A percentile compares a stretch with the other conserved stretches of the same genome.
phyloP scores from a whole-genome alignment of 2,888 invertebrate species.

The Trachelus troglodyta region DNA sequence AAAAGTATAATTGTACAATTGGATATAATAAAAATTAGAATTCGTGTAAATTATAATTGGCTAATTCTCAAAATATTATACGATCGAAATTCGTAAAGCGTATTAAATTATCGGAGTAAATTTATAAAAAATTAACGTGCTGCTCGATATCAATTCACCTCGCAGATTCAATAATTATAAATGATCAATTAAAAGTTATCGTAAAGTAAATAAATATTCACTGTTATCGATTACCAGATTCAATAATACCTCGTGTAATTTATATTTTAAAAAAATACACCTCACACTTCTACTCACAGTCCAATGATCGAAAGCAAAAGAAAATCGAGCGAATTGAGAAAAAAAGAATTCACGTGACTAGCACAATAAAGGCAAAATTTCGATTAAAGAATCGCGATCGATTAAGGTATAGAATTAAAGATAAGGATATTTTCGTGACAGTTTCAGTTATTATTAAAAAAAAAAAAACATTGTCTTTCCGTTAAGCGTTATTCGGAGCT shows the following conservation, averaged over 20 bases:
- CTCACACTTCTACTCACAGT: neutral
- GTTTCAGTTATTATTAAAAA: constrained; percentile 24
- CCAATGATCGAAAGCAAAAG: neutral
- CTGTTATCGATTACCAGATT: neutral
- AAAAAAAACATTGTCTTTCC: constrained; percentile 42
- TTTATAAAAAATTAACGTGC: neutral
- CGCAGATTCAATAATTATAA: neutral
- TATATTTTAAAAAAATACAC: too few species aligned
- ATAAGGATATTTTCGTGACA: constrained; percentile 31
- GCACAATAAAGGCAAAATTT: constrained; percentile 9
- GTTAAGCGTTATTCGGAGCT: constrained; percentile 61
- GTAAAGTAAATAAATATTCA: neutral
- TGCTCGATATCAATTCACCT: neutral
- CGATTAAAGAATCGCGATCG: constrained; percentile 31
- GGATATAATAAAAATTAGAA: neutral
- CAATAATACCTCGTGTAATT: neutral
- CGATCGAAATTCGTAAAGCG: neutral
- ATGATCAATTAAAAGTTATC: neutral
- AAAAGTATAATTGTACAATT: neutral
- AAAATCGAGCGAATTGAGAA: neutral
- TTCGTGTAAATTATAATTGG: neutral
- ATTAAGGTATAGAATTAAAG: constrained; percentile 46
- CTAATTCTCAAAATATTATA: neutral
- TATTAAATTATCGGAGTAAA: neutral
- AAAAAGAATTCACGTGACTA: constrained; percentile 7